Percentiles rank a stretch among this genome's conserved stretches.
phyloP scores from a whole-genome alignment of 2,797 vertebrate species.

The Cyprinodon diabolis region DNA sequence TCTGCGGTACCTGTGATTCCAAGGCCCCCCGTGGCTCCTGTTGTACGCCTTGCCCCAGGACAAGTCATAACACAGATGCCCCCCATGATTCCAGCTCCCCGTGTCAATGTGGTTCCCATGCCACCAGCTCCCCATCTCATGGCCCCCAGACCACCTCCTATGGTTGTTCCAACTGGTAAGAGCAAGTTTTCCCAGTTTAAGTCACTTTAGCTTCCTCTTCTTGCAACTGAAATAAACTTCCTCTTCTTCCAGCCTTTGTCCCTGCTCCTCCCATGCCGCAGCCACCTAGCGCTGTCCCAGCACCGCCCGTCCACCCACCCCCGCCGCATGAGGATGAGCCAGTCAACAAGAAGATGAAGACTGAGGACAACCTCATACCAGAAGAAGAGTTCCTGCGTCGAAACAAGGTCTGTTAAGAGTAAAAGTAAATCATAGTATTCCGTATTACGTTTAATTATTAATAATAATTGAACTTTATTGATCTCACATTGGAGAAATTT shows the following conservation, averaged over 20 bases:
- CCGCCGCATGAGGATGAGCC: slow-evolving; percentile 95
- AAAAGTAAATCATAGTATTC: neutral
- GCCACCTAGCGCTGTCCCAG: slow-evolving; percentile 84
- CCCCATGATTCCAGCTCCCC: slow-evolving; percentile 90
- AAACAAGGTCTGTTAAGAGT: slow-evolving; percentile 85
- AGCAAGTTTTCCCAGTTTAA: neutral
- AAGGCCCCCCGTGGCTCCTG: slow-evolving; percentile 88
- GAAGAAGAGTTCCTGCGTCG: slow-evolving; percentile 97
- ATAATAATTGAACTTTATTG: too few relatives aligned
- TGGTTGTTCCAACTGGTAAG: slow-evolving; percentile 95
- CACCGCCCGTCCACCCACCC: slow-evolving; percentile 89
- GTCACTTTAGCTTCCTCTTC: neutral
- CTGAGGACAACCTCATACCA: slow-evolving; percentile 94
- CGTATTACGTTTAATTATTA: neutral
- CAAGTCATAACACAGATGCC: slow-evolving; percentile 93
- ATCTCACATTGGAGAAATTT: too few relatives aligned
- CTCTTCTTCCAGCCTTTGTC: slow-evolving; percentile 86
- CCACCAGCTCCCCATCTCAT: slow-evolving; percentile 90
- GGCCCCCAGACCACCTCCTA: slow-evolving; percentile 93
- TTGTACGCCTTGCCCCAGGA: slow-evolving; percentile 90
- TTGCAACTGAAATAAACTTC: neutral
- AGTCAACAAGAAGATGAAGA: slow-evolving; percentile 95
- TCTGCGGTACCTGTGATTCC: slow-evolving; percentile 94
- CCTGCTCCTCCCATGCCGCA: slow-evolving; percentile 92
- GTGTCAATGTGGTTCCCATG: slow-evolving; percentile 97